Base-by-base conservation (phyloP, 2,797 vertebrate genomes). In the Anguilla marmorata region DNA sequence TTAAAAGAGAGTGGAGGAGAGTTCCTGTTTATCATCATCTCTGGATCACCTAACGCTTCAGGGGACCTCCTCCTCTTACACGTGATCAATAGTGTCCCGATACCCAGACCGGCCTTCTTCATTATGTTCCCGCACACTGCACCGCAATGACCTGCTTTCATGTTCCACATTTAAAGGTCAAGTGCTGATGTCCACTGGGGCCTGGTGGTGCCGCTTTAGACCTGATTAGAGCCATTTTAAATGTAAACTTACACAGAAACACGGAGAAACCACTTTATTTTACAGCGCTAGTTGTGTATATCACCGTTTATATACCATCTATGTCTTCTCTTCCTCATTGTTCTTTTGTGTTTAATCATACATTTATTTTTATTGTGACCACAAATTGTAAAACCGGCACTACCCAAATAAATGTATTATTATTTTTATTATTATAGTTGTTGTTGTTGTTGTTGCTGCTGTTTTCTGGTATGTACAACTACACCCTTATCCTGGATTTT, bases 91-190 rank as follows among this genome's bases (percentile, higher is more conserved):
- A 82, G 74, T 8, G 37, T 2, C 50, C 79, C 50, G 7, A 79
- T 82, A 50, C 79, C n/a, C 45, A 9, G 19, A 82, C 33, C 45
- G 0, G 16, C 45, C 45, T 12, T 82, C 50, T 45, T 48, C 79
- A 48, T 24, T 82, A 12, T 21, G 45, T 82, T 14, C 6, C 2
- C 21, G n/a, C 24, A 21, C 19, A n/a, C 50, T 11, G 24, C 45
- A n/a, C 45, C 41, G n/a, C 79, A 45, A 3, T 50, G 37, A 82
- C 79, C 45, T 48, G 79, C 45, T 24, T 82, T 82, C 45, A 9
- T 82, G 45, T 50, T 50, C 37, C 21, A n/a, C 24, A 82, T 82
- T 48, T 82, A 50, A 82, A 50, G 79, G 79, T 82, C 41, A 79
- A 79, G 33, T 41, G 37, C 0, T 45, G 21, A 79, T n/a, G 79